Evolutionary conservation across 2,113 vertebrate species (phyloP).

Genomic region (Ochotona princeps): DNA sequence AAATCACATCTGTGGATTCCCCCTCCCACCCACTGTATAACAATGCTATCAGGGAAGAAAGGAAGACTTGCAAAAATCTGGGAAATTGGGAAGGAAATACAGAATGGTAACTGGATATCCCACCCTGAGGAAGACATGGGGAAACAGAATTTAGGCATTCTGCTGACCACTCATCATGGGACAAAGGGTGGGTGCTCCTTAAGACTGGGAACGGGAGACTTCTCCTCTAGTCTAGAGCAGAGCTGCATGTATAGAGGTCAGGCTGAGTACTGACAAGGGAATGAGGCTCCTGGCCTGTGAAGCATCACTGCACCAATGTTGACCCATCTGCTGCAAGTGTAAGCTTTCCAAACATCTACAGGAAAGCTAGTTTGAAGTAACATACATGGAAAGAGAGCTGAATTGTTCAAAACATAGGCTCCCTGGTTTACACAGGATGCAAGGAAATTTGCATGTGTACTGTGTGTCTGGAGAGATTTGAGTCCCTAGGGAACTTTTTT

Average conservation of each 20-base stretch:
- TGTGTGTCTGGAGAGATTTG: not conserved
- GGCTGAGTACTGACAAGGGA: not conserved
- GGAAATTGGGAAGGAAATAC: not conserved
- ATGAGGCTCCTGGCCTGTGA: not conserved
- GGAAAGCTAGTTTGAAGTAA: not conserved
- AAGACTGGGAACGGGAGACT: no score
- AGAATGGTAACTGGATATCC: not conserved
- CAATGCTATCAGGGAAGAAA: not conserved
- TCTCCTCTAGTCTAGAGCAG: not conserved
- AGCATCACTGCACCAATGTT: not conserved
- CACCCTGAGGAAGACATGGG: not conserved
- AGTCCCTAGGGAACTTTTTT: not conserved
- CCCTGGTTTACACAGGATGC: not conserved
- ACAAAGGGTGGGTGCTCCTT: not conserved
- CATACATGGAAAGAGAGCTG: not conserved
- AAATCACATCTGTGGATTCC: not conserved
- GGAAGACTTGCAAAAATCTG: not conserved
- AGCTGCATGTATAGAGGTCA: not conserved
- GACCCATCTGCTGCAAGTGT: not conserved
- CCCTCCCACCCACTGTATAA: not conserved
- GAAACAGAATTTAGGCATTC: not conserved
- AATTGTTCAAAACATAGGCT: not conserved
- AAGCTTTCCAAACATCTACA: not conserved
- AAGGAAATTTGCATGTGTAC: accelerated
- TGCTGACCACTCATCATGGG: accelerated